A percentile compares a stretch with the other conserved stretches of the same genome.
These are phyloP conservation scores for Harpagifer antarcticus DNA, from an alignment of 2,797 vertebrate species.

Conservation along the genomic window DNA sequence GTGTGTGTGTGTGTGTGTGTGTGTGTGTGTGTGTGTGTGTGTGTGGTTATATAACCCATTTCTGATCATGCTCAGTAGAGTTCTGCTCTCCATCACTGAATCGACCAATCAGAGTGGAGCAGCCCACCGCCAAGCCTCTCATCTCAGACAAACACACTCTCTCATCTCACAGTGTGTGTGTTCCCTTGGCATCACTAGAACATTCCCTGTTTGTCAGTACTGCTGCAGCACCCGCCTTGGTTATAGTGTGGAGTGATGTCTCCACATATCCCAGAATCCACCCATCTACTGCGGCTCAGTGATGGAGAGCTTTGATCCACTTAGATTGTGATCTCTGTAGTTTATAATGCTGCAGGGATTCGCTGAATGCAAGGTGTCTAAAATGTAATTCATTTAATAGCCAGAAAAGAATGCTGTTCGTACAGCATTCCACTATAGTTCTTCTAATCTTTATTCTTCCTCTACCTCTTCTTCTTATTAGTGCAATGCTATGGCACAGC, in stretches of 20 bases:
- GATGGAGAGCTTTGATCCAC: background rate
- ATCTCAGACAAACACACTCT: constrained; percentile 39
- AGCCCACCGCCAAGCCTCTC: constrained; percentile 43
- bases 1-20: too few species aligned
- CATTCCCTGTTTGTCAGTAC: constrained; percentile 20
- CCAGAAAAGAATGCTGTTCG: background rate
- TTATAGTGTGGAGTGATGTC: constrained; percentile 7
- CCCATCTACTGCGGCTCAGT: rapidly evolving
- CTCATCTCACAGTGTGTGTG: constrained; percentile 20
- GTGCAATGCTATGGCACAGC: too few species aligned
- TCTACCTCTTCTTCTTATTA: background rate
- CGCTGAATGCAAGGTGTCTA: background rate
- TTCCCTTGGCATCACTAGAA: constrained; percentile 12
- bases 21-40: constrained; percentile 6
- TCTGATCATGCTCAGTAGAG: constrained; percentile 76
- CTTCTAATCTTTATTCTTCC: background rate
- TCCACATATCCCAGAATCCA: background rate
- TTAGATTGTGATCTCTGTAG: background rate
- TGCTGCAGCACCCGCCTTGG: constrained; percentile 8
- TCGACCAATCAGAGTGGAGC: constrained; percentile 55
- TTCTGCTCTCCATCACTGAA: constrained; percentile 53
- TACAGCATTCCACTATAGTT: too few species aligned
- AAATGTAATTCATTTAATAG: background rate
- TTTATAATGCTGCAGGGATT: background rate
- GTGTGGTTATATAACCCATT: constrained; percentile 71